Base-by-base conservation (phyloP, 2,113 vertebrate species). In the Caranx ignobilis region DNA sequence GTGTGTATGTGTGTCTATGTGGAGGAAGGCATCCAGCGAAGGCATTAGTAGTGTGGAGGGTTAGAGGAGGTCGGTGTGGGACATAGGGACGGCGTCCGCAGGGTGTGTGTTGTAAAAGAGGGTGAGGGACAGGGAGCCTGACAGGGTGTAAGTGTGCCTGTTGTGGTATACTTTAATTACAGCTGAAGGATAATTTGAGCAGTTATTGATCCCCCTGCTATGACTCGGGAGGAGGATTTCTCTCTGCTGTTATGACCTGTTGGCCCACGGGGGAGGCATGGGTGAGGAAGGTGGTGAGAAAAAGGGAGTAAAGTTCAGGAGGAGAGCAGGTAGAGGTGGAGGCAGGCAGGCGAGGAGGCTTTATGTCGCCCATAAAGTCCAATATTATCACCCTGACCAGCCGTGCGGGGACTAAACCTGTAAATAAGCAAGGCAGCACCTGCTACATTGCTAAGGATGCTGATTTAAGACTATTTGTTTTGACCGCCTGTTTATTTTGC, bases 391-490 rank as follows among this genome's bases (percentile, higher is more conserved):
- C 71, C 86, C 61, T 71, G 83, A 79, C 89, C 91, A 88, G 90
- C 87, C 77, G 60, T 60, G 77, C 69, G 19, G 45, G 74, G 78
- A 77, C 73, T 71, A 79, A 81, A 82, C 75, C 75, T 81, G 85
- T 93, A 92, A 95, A 95, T 91, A 93, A 93, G 80, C 69, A 77
- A 57, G 50, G 70, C 9, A 18, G 62, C 66, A 60, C 72, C 83
- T 43, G 73, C 48, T 89, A 84, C 87, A 83, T 79, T 89, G 64
- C 89, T 84, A 91, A 90, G 79, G 76, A 68, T 48, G 55, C 70
- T 95, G 93, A 95, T 95, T 94, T 96, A 95, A 92, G 82, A 90
- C 83, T 89, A 91, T 95, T 95, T 93, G 89, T 91, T 94, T 94
- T 89, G 71, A 13, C 31, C 26, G 70, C 88, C 82, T 93, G 86